Base-by-base conservation (phyloP, 2,888 invertebrate species). In the Synanthedon tipuliformis region DNA sequence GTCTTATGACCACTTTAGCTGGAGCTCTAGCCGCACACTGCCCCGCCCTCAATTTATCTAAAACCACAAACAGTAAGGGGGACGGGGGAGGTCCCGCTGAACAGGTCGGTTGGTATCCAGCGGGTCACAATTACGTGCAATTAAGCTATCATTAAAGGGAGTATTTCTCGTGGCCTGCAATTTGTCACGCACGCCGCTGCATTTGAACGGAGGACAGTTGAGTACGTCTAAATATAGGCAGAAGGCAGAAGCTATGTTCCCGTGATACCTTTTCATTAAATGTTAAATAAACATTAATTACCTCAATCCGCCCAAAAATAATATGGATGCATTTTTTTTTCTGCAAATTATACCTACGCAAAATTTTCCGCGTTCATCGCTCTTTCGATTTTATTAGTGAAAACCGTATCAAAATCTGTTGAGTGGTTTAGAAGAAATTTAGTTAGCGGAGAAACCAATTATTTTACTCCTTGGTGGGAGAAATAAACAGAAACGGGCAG, bases 101-200 rank as follows among this genome's bases (percentile, higher is more conserved):
- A 45, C 45, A 4, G 45, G 45, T 8, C 45, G 7, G 5, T 45
- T 12, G 45, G 7, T 15, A n/a, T 45, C 16, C 49, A 49, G 2
- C 49, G 49, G 49, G 18, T 49, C 57, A 68, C 68, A 77, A 78
- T 78, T 75, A 76, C 58, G 54, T 55, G 66, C 72, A 75, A 78
- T 77, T 78, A 75, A 74, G 72, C 71, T 71, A 72, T 75, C 69
- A 68, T 75, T 75, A 73, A 64, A 59, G 59, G 58, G 13, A 51
- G 63, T 55, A 68, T 70, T 71, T 65, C 61, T 60, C 61, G 60
- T 61, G 60, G 63, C 59, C 60, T 58, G 65, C 73, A 75, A 77
- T 78, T 77, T 73, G 75, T 75, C 73, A 77, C 73, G 78, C 72
- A 75, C 67, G 53, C 48, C 53, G 53, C 63, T 61, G 55, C 62